Evolutionary conservation across 2,797 vertebrate species (phyloP).

Genomic region (Chanos chanos): DNA sequence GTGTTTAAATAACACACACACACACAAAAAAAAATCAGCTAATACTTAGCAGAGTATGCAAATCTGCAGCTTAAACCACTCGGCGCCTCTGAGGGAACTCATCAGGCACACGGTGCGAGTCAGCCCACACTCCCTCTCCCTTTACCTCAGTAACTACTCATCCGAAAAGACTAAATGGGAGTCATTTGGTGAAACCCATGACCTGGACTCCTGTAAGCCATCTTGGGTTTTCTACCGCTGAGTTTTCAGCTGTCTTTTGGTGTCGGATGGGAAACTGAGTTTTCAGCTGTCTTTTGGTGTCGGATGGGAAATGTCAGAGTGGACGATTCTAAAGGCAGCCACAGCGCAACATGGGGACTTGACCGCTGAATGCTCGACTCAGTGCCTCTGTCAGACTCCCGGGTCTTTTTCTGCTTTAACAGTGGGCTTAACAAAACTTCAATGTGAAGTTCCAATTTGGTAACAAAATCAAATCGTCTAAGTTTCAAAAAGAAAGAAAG

Average conservation of each 20-base stretch:
- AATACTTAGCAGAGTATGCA: background rate
- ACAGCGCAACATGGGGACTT: background rate
- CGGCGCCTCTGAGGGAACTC: too few relatives aligned
- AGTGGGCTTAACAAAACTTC: constrained; percentile 36
- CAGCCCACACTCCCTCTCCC: too few relatives aligned
- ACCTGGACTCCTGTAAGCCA: too few relatives aligned
- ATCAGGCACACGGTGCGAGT: too few relatives aligned
- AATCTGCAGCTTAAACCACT: background rate
- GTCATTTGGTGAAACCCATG: too few relatives aligned
- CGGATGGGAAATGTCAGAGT: too few relatives aligned
- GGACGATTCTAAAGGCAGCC: background rate
- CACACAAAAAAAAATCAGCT: background rate
- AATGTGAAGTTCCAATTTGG: constrained; percentile 41
- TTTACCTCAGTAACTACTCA: too few relatives aligned
- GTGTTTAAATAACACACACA: constrained; percentile 3
- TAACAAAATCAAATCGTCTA: constrained; percentile 9
- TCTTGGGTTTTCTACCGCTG: too few relatives aligned
- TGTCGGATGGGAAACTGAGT: too few relatives aligned
- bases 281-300: too few relatives aligned
- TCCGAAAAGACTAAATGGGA: too few relatives aligned
- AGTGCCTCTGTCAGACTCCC: constrained; percentile 73
- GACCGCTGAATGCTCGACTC: constrained; percentile 56
- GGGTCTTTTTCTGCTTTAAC: constrained; percentile 60
- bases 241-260: too few relatives aligned
- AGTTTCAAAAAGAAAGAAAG: background rate